Conservation (phyloP, 2,888 invertebrate genomes). For the Troides helena region DNA sequence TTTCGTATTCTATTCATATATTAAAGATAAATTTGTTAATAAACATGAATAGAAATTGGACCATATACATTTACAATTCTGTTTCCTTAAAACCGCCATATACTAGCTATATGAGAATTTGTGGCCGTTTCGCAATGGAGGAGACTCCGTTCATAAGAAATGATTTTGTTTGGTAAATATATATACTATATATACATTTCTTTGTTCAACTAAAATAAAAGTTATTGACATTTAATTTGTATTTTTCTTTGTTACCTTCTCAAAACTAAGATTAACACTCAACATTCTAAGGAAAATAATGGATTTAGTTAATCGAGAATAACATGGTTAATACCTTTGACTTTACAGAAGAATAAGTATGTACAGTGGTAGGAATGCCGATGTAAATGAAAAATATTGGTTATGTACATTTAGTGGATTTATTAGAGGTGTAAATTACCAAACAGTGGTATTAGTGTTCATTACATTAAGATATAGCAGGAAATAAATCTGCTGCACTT, state of each 20-base stretch:
- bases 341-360: too few relatives aligned
- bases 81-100: constrained; percentile 52
- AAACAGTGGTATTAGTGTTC: too few relatives aligned
- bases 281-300: too few relatives aligned
- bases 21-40: constrained; percentile 7
- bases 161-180: constrained; percentile 70
- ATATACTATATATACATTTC: constrained; percentile 67
- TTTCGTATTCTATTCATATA: neutral
- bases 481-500: too few relatives aligned
- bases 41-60: constrained; percentile 49
- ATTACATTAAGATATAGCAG: too few relatives aligned
- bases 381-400: too few relatives aligned
- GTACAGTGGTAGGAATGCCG: too few relatives aligned
- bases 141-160: constrained; percentile 70
- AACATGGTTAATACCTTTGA: too few relatives aligned
- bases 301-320: too few relatives aligned
- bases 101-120: constrained; percentile 63
- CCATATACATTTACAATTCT: constrained; percentile 49
- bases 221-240: constrained; percentile 66
- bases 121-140: constrained; percentile 66
- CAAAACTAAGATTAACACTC: too few relatives aligned
- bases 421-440: too few relatives aligned
- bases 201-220: constrained; percentile 78
- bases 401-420: too few relatives aligned
- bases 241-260: constrained; percentile 33